Conservation (phyloP, 2,888 invertebrate species). For the Coenonympha glycerion region DNA sequence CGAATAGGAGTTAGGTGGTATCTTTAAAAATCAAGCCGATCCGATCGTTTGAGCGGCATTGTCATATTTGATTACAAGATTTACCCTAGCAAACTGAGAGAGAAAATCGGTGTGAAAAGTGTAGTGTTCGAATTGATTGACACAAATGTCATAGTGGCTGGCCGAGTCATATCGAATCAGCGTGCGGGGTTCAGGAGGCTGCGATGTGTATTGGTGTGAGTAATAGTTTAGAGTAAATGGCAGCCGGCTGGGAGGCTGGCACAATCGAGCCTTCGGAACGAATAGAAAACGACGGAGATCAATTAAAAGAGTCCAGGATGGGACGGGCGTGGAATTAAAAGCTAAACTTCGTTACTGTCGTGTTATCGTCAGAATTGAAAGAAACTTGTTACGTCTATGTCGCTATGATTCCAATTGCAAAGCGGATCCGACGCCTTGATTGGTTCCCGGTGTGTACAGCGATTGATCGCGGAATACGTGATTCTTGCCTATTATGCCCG, state of each 20-base stretch:
- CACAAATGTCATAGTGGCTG: slow-evolving; percentile 5
- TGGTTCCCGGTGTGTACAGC: slow-evolving; percentile 55
- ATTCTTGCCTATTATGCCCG: slow-evolving; percentile 40
- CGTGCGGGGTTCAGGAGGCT: slow-evolving; percentile 4
- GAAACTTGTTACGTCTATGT: slow-evolving; percentile 69
- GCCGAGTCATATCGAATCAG: not conserved
- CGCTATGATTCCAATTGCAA: slow-evolving; percentile 70
- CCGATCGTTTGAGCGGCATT: not conserved
- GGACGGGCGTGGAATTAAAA: slow-evolving; percentile 59
- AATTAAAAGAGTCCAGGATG: slow-evolving; percentile 50
- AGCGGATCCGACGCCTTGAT: slow-evolving; percentile 68
- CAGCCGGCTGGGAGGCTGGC: slow-evolving; percentile 9
- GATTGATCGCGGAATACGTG: slow-evolving; percentile 44
- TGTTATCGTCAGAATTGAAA: slow-evolving; percentile 70
- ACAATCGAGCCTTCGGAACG: slow-evolving; percentile 43
- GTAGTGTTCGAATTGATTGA: not conserved
- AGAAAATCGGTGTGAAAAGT: not conserved
- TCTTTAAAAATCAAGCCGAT: not conserved
- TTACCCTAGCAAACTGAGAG: slow-evolving; percentile 1
- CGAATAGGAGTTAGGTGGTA: not conserved
- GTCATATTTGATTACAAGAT: slow-evolving; percentile 3
- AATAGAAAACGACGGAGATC: slow-evolving; percentile 58
- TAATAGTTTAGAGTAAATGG: slow-evolving; percentile 17
- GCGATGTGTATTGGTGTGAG: slow-evolving; percentile 10
- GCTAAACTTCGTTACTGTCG: slow-evolving; percentile 67